Evolutionary conservation across 2,888 invertebrate species (phyloP), one percentile per base, ranked within the genome.

Genomic region (Ellobium chinense): DNA sequence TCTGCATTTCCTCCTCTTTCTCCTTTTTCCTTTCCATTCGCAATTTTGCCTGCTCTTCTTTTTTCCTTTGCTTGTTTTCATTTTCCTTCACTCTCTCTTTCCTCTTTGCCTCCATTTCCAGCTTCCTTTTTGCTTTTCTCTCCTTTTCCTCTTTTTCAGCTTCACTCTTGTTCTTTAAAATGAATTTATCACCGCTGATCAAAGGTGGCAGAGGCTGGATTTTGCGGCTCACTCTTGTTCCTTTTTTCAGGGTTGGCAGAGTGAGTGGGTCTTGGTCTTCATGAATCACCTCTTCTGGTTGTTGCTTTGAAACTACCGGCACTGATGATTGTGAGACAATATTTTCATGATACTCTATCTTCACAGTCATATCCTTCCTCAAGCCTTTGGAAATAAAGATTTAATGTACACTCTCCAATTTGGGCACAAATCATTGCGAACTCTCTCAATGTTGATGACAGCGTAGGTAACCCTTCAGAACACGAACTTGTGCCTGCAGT

Each of bases 341-440:
- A 36, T 70, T 27, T 5, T 7, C 34, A 29, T 70, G 27, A 21
- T 70, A 70, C 1, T 27, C 37, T 21, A 27, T 70, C 70, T 7
- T 46, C 54, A 70, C 39, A 46, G n/a, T 70, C 70, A 46, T 70
- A 70, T 1, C 29, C 70, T 21, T 70, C 70, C 54, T 70, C 70
- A 3, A 70, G 18, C 31, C 70, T 7, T 46, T 5, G 2, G 29
- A 31, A 70, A 29, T 70, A 70, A 21, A 18, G 18, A 27, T 70
- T 39, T 4, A 70, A 27, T 27, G 46, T 70, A 21, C 46, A 36
- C 1, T 70, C 70, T 4, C 70, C 70, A 7, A 39, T 14, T 29
- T 70, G 70, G 4, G 70, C 39, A 54, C 70, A 54, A 24, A 70
- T 70, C 70, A 70, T 46, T n/a, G 70, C 70, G 21, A 46, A 70